These are phyloP conservation scores for Pyrgus malvae DNA, from an alignment of 2,888 invertebrate species.

Conservation along the genomic window DNA sequence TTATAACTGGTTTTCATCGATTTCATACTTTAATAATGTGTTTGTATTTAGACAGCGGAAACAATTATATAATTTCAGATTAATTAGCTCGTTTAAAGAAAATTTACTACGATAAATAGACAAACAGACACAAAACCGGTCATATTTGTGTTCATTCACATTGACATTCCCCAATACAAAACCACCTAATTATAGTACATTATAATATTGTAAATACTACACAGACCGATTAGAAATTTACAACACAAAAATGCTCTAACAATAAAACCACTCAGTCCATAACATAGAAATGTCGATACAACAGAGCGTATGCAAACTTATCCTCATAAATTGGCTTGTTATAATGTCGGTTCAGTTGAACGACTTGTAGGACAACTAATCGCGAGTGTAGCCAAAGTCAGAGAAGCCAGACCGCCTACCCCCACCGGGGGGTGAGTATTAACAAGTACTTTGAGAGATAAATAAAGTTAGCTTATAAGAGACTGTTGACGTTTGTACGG, in stretches of 20 bases:
- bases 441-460: slow-evolving; percentile 78
- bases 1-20: too few species aligned
- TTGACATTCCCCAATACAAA: too few species aligned
- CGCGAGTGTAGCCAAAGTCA: slow-evolving; percentile 43
- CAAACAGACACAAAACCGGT: too few species aligned
- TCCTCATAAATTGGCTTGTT: slow-evolving; percentile 53
- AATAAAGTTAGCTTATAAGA: slow-evolving; percentile 72
- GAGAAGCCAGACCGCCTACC: slow-evolving; percentile 57
- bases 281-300: slow-evolving; percentile 35
- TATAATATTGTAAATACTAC: too few species aligned
- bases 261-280: background rate
- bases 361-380: slow-evolving; percentile 44
- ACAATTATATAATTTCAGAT: too few species aligned
- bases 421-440: slow-evolving; percentile 64
- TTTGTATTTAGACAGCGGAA: too few species aligned
- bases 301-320: slow-evolving; percentile 45
- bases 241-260: background rate
- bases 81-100: too few species aligned
- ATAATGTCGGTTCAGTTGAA: slow-evolving; percentile 26
- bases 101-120: too few species aligned
- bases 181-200: too few species aligned
- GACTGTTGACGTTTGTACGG: slow-evolving; percentile 59
- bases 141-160: too few species aligned
- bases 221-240: background rate
- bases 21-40: too few species aligned